phyloP scores from a whole-genome alignment of 1,140 invertebrate species.

The Oryctes rhinoceros region DNA sequence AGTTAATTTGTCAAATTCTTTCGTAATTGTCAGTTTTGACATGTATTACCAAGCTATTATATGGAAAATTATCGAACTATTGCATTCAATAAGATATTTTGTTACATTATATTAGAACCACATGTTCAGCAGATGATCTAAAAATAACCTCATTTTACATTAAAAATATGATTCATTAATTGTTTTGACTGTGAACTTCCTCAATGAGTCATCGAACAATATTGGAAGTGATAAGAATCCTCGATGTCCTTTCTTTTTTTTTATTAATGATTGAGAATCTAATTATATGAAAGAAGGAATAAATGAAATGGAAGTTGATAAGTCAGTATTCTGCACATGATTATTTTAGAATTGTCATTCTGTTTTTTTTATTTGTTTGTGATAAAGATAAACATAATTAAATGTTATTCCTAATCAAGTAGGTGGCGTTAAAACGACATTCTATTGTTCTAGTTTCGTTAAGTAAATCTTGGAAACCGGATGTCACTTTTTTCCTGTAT shows the following conservation, averaged over 20 bases:
- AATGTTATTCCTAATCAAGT: too few species aligned
- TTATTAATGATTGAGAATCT: background rate
- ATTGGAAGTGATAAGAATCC: conserved; percentile 4
- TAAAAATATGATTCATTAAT: conserved; percentile 16
- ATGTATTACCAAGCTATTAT: too few species aligned
- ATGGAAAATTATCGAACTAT: too few species aligned
- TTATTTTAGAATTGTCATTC: too few species aligned
- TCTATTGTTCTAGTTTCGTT: background rate
- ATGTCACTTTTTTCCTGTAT: too few species aligned
- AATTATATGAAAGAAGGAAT: too few species aligned
- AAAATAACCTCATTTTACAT: background rate
- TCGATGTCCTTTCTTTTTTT: background rate
- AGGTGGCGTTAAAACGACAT: background rate
- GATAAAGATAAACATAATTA: too few species aligned
- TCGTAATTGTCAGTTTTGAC: background rate
- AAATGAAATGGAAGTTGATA: too few species aligned
- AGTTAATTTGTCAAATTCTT: background rate
- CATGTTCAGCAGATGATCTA: background rate
- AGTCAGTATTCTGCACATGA: too few species aligned
- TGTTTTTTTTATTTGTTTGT: too few species aligned
- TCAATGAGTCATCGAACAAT: background rate
- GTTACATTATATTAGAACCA: background rate
- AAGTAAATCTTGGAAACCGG: too few species aligned
- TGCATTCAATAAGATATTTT: too few species aligned
- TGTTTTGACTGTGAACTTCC: conserved; percentile 3